These are phyloP conservation scores for Neodiprion lecontei DNA, from an alignment of 1,140 invertebrate genomes.

Conservation along the genomic window DNA sequence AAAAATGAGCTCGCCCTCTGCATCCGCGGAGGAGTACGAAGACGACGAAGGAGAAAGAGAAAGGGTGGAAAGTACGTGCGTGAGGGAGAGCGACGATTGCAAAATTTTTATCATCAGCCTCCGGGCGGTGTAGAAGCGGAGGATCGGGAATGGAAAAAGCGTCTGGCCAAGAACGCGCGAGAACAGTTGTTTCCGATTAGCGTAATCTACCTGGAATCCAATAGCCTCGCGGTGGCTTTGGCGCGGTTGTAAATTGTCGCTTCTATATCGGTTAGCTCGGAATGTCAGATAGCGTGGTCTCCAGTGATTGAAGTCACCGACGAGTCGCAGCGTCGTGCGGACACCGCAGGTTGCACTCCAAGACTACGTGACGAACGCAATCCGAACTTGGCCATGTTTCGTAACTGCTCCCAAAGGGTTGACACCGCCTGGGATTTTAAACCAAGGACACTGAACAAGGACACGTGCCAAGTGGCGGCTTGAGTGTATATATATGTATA, in stretches of 20 bases:
- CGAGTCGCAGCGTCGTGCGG: background rate
- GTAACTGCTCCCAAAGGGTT: slow-evolving; percentile 1
- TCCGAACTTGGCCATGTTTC: slow-evolving; percentile 4
- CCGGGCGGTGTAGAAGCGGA: background rate
- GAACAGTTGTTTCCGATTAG: slow-evolving; percentile 16
- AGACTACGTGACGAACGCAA: background rate
- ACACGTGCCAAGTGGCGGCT: background rate
- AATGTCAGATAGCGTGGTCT: slow-evolving; percentile 9
- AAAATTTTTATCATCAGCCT: background rate
- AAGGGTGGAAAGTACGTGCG: slow-evolving; percentile 33
- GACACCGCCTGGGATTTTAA: background rate
- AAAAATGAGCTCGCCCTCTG: slow-evolving; percentile 32
- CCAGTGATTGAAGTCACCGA: slow-evolving; percentile 6
- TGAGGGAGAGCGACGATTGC: slow-evolving; percentile 24
- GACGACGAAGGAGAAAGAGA: too few species aligned
- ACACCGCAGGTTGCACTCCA: background rate
- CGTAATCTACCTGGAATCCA: slow-evolving; percentile 13
- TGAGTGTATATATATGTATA: too few species aligned
- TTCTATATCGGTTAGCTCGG: slow-evolving; percentile 5
- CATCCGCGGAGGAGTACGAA: background rate
- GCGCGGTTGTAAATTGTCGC: slow-evolving; percentile 10
- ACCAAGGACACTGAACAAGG: background rate
- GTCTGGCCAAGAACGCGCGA: slow-evolving; percentile 2
- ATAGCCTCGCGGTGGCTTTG: slow-evolving; percentile 6
- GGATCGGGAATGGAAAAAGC: background rate